Evolutionary conservation across 2,113 vertebrate species (phyloP).

Genomic region (Thinocorus orbignyianus): DNA sequence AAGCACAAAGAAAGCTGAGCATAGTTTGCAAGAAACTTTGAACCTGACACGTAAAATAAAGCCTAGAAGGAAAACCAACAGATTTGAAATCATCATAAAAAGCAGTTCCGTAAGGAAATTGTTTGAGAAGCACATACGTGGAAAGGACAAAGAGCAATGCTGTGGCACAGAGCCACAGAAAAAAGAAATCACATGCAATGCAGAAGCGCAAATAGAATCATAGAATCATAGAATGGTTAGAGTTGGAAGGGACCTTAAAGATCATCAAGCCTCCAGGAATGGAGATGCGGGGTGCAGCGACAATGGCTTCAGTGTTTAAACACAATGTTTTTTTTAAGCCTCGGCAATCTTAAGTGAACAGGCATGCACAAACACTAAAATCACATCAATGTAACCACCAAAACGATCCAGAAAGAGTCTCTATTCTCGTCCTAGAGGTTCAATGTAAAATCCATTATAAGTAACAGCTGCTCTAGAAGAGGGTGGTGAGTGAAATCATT

Average conservation of each 20-base stretch:
- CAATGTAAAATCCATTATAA: not conserved
- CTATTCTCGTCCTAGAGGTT: not conserved
- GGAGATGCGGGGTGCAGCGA: not conserved
- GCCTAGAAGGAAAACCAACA: not conserved
- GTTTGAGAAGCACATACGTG: not conserved
- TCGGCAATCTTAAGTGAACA: not conserved
- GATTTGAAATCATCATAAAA: not conserved
- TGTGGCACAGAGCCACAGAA: not conserved
- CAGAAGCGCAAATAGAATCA: not conserved
- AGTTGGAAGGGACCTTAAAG: too few species aligned
- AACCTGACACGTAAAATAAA: not conserved
- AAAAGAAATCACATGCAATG: not conserved
- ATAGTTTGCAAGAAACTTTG: not conserved
- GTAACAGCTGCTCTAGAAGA: not conserved
- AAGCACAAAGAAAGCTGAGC: not conserved
- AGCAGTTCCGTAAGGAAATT: not conserved
- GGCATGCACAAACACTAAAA: not conserved
- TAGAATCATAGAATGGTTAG: not conserved
- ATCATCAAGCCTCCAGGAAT: too few species aligned
- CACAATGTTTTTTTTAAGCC: not conserved
- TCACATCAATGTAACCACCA: not conserved
- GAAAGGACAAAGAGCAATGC: conserved; percentile 4
- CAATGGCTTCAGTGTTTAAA: not conserved
- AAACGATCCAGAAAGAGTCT: not conserved
- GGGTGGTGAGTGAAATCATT: not conserved